Evolutionary conservation across 2,797 vertebrate species (phyloP).

Genomic region (Urosaurus nigricauda): DNA sequence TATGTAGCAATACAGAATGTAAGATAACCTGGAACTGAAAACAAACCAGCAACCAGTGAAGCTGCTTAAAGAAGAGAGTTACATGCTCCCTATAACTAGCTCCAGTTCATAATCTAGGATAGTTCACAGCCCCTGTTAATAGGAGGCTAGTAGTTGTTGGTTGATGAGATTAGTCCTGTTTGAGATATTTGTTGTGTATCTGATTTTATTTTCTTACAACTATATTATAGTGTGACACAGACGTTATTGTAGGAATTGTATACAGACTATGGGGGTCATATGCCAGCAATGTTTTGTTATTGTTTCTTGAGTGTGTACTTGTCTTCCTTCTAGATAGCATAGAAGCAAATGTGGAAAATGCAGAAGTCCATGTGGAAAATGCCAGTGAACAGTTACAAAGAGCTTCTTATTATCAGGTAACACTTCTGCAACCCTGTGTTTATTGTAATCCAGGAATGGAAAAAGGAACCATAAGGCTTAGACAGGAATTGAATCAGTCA

Average conservation of each 20-base stretch:
- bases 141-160: too few species aligned
- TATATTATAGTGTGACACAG: neutral
- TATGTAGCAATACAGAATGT: too few species aligned
- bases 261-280: neutral
- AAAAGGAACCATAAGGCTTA: neutral
- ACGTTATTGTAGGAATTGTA: neutral
- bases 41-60: too few species aligned
- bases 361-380: slow-evolving; percentile 94
- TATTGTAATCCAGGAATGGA: neutral
- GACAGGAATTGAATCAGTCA: neutral
- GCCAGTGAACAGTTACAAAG: slow-evolving; percentile 92
- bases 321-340: slow-evolving; percentile 89
- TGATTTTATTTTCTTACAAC: neutral
- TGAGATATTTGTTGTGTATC: neutral
- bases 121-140: too few species aligned
- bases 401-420: slow-evolving; percentile 93
- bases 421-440: slow-evolving; percentile 27
- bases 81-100: too few species aligned
- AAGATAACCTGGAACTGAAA: too few species aligned
- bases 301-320: slow-evolving; percentile 33
- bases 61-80: too few species aligned
- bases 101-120: too few species aligned
- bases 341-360: slow-evolving; percentile 96
- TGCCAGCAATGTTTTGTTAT: neutral
- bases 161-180: neutral